These are phyloP conservation scores for Zosterops lateralis DNA, from an alignment of 2,113 vertebrate genomes.

Conservation along the genomic window DNA sequence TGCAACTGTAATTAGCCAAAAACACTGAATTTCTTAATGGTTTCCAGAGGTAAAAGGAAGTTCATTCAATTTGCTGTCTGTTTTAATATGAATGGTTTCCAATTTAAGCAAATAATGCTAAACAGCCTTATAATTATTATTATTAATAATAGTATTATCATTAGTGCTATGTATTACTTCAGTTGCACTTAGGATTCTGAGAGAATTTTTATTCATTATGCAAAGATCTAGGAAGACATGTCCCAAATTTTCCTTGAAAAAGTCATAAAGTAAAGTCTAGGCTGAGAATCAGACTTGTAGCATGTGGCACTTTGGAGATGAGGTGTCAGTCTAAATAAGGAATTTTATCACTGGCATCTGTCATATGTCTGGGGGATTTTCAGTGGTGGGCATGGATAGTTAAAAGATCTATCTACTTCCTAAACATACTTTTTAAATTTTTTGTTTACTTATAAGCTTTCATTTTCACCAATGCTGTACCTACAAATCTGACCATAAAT, in stretches of 20 bases:
- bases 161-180: not conserved
- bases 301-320: not conserved
- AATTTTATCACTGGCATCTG: slow-evolving; percentile 1
- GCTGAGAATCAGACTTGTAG: not conserved
- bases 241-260: not conserved
- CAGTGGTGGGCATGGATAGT: not conserved
- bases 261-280: not conserved
- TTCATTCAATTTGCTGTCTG: slow-evolving; percentile 12
- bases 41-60: slow-evolving; percentile 37
- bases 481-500: not conserved
- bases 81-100: slow-evolving; percentile 7
- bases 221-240: not conserved
- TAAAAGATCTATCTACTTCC: not conserved
- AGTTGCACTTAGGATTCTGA: not conserved
- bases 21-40: not conserved
- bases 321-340: not conserved
- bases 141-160: not conserved
- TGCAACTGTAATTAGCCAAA: slow-evolving; percentile 16
- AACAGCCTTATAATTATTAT: not conserved
- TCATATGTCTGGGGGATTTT: not conserved
- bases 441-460: not conserved
- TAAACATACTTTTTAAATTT: not conserved
- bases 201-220: not conserved
- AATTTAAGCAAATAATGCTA: slow-evolving; percentile 26
- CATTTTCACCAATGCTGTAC: not conserved